Evolutionary conservation across 2,113 vertebrate genomes (phyloP), one percentile per base, ranked within the genome.

Genomic region (Ginglymostoma cirratum): DNA sequence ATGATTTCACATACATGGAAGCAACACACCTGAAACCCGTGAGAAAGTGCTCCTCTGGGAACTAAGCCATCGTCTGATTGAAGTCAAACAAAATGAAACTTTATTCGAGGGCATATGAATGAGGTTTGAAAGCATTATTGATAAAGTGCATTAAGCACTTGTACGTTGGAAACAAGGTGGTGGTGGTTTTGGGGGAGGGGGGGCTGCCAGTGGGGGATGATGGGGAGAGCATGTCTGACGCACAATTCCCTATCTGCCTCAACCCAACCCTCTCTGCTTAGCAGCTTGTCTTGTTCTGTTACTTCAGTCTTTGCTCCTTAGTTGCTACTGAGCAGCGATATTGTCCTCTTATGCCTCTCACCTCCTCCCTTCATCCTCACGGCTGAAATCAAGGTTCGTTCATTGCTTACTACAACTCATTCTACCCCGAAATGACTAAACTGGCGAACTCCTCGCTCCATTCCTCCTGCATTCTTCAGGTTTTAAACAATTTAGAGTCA

Each of bases 21-120:
- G 61, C 61, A n/a, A 67, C 89, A 93, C 89, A 93, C 89, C 89
- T 93, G 89, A 93, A 93, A 93, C 89, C 89, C 89, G 89, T 93
- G 89, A 93, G 89, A 93, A 93, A 93, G 89, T 93, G 89, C 34
- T 93, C 34, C 89, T 17, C 89, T 93, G 89, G 89, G 89, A 93
- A 93, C 17, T 34, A 23, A 67, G 61, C 89, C 89, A 66, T n/a
- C 61, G 61, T 67, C 61, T 93, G 89, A 93, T 93, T 93, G 66
- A 6, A 93, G 55, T 67, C 89, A 67, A 93, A 93, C 89, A 66
- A 93, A 66, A 93, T 93, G 89, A 93, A 38, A 67, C 66, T 93
- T 66, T 67, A 93, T 93, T n/a, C 34, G 89, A n/a, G 87, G 34
- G 55, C 89, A 66, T 67, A 66, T 93, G 89, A 61, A 38, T 67